Evolutionary conservation across 2,888 invertebrate genomes (phyloP), one percentile per base, ranked within the genome.

Genomic region (Yponomeuta malinellus): DNA sequence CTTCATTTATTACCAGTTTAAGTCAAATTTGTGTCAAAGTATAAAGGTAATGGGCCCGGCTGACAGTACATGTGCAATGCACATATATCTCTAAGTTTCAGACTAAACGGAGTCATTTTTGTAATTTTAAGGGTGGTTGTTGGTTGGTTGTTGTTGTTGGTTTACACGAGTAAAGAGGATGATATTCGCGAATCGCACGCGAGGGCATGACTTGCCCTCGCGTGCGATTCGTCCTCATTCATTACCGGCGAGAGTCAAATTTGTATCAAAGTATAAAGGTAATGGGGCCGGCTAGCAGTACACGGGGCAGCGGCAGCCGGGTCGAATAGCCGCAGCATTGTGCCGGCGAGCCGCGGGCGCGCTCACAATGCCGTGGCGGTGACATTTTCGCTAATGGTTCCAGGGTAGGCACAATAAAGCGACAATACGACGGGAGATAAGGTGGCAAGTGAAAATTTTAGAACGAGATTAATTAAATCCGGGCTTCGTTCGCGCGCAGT

Each of bases 371-470:
- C 88, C 88, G 81, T 78, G 63, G 87, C 85, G 86, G 88, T 91
- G 91, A 92, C 90, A 92, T 92, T 92, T 89, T 91, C 90, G 88
- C 91, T 91, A 92, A 92, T 91, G 91, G 91, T 91, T 89, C 82
- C 87, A 88, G 88, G 90, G 89, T 85, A 88, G 89, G 88, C 88
- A 91, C 90, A 91, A 90, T 91, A 90, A 91, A 90, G 89, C 86
- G 90, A 91, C 90, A 90, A 89, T 90, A 89, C 89, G 84, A 87
- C 88, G 83, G 82, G 86, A 90, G 90, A 91, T 92, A 92, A 89
- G 90, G 91, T 88, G 85, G 87, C 86, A 89, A 91, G 86, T 89
- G 91, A 91, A 91, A 89, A 91, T 91, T 90, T 90, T 86, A 89
- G 84, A 84, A 83, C 83, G 81, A 87, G 87, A 90, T 91, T 91